Conservation (phyloP, 1,140 invertebrate species). For the Holotrichia oblita region DNA sequence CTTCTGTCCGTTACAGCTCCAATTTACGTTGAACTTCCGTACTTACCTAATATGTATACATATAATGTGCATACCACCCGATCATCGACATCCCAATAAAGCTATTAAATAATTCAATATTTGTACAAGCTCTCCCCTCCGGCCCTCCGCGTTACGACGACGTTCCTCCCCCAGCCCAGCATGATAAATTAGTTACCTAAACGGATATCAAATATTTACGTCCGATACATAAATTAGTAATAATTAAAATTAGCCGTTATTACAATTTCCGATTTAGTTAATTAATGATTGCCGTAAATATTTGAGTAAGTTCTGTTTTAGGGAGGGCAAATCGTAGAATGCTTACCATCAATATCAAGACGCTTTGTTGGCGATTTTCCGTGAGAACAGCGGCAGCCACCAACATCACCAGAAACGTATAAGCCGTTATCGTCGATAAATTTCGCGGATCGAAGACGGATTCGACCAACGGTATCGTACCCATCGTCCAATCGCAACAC, state of each 20-base stretch:
- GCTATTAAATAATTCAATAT: conserved; percentile 17
- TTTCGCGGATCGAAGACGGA: conserved; percentile 85
- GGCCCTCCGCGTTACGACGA: not conserved
- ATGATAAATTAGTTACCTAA: not conserved
- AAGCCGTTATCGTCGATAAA: conserved; percentile 81
- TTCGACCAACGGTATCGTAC: conserved; percentile 88
- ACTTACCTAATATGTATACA: no score
- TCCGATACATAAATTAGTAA: conserved; percentile 5
- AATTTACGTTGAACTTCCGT: no score
- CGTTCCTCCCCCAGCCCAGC: no score
- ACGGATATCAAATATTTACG: conserved; percentile 17
- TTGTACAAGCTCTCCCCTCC: not conserved
- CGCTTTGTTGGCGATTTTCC: conserved; percentile 73
- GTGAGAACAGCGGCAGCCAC: conserved; percentile 73
- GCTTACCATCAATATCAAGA: conserved; percentile 83
- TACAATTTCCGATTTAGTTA: conserved; percentile 9
- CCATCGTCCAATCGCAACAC: conserved; percentile 99
- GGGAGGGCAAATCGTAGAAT: not conserved
- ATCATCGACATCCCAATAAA: conserved; percentile 1
- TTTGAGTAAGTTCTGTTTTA: not conserved
- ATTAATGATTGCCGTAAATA: not conserved
- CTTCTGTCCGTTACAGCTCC: no score
- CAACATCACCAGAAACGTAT: conserved; percentile 70
- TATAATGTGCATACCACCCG: not conserved
- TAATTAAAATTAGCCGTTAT: conserved; percentile 9